phyloP scores from a whole-genome alignment of 2,113 vertebrate genomes.

The Euleptes europaea region DNA sequence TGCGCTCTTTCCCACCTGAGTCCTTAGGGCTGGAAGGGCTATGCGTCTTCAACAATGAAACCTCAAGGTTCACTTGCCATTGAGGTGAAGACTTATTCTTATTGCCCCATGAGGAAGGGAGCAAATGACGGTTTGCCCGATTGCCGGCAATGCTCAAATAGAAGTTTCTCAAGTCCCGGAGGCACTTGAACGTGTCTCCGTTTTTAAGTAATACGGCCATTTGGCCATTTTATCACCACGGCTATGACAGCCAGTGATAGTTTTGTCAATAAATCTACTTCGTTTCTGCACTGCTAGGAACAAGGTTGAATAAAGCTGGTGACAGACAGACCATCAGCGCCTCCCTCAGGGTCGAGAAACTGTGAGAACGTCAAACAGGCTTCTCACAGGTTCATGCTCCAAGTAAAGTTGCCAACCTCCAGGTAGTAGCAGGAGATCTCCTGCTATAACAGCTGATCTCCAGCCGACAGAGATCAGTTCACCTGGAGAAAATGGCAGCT shows the following conservation, averaged over 20 bases:
- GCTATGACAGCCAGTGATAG: conserved; percentile 56
- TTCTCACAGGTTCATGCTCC: conserved; percentile 27
- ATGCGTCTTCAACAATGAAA: background rate
- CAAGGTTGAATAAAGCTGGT: conserved; percentile 4
- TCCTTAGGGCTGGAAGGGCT: background rate
- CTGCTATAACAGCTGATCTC: too few relatives aligned
- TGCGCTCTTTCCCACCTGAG: background rate
- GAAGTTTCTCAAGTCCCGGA: conserved; percentile 12
- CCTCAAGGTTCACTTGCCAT: conserved; percentile 4
- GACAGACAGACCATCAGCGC: conserved; percentile 38
- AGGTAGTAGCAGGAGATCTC: too few relatives aligned
- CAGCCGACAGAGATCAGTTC: too few relatives aligned
- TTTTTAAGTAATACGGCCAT: conserved; percentile 63
- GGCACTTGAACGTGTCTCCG: conserved; percentile 16
- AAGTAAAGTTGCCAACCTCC: conserved; percentile 30
- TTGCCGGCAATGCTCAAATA: background rate
- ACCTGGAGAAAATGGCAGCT: too few relatives aligned
- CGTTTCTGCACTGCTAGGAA: conserved; percentile 31
- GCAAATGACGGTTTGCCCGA: background rate
- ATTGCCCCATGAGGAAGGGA: background rate
- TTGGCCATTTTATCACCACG: conserved; percentile 51
- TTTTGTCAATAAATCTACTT: conserved; percentile 62
- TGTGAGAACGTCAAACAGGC: conserved; percentile 31
- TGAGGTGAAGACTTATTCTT: background rate
- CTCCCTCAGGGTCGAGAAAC: conserved; percentile 2